A percentile compares a stretch with the other conserved stretches of the same genome.
Evolutionary conservation across 2,797 vertebrate genomes (phyloP).

Genomic region (Pangasius mekongensis): DNA sequence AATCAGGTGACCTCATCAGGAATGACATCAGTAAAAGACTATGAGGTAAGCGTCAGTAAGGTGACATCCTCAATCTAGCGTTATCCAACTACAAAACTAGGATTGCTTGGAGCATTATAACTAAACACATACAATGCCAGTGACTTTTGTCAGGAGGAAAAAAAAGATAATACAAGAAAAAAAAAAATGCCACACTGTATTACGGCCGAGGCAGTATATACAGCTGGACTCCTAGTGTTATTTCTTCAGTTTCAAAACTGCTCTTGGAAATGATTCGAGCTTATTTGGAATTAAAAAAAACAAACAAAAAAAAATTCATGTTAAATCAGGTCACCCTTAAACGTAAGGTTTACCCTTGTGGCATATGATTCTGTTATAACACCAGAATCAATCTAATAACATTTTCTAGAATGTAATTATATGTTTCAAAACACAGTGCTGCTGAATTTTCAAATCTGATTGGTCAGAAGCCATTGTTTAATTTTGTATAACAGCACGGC

Average conservation of each 20-base stretch:
- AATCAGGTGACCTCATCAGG: slow-evolving; percentile 44
- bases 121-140: slow-evolving; percentile 21
- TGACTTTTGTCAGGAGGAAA: slow-evolving; percentile 14
- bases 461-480: neutral
- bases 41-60: neutral
- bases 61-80: slow-evolving; percentile 5
- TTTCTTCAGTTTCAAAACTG: slow-evolving; percentile 7
- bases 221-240: neutral
- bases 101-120: neutral
- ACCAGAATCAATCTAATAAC: neutral
- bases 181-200: neutral
- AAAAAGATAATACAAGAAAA: neutral
- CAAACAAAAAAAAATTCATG: neutral
- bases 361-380: neutral
- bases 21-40: slow-evolving; percentile 25
- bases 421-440: neutral
- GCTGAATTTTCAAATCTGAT: neutral
- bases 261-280: slow-evolving; percentile 33
- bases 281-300: slow-evolving; percentile 15
- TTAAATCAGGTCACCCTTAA: neutral
- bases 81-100: slow-evolving; percentile 15
- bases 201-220: neutral
- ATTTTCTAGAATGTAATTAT: neutral
- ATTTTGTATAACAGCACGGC: neutral
- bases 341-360: neutral